A percentile compares a stretch with the other conserved stretches of the same genome.
phyloP scores from a whole-genome alignment of 2,888 invertebrate species.

The Physocephala rufipes region DNA sequence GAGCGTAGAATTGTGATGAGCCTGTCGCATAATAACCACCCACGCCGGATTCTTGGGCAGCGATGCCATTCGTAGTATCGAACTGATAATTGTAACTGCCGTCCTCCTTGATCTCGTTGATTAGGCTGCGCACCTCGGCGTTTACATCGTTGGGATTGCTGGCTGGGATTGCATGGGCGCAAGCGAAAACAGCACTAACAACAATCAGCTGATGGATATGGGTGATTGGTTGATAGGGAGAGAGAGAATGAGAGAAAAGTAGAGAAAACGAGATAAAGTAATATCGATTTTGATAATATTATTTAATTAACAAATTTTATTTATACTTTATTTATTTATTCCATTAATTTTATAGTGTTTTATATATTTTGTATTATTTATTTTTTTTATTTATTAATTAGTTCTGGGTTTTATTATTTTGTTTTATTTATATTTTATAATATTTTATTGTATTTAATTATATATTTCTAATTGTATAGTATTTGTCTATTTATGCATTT shows the following conservation, averaged over 20 bases:
- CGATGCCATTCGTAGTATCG: constrained; percentile 72
- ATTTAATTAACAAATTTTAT: no score
- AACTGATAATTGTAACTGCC: constrained; percentile 66
- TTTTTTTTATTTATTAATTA: no score
- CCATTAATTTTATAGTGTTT: background rate
- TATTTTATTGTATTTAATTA: no score
- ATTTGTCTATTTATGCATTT: no score
- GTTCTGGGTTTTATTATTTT: no score
- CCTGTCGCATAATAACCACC: constrained; percentile 70
- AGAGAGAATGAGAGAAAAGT: no score
- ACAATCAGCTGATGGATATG: constrained; percentile 10
- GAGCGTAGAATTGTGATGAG: constrained; percentile 67
- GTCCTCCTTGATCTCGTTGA: constrained; percentile 64
- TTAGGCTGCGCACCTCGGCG: constrained; percentile 63
- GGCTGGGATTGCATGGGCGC: constrained; percentile 20
- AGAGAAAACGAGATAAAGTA: no score
- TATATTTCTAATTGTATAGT: no score
- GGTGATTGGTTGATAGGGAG: no score
- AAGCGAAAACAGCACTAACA: constrained; percentile 19
- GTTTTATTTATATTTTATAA: no score
- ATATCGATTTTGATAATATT: no score
- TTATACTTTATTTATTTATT: no score
- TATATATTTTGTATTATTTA: background rate
- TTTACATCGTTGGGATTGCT: constrained; percentile 49
- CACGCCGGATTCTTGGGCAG: constrained; percentile 68